Base-by-base conservation (phyloP, 2,797 vertebrate species). In the Sebastiscus albofasciatus region DNA sequence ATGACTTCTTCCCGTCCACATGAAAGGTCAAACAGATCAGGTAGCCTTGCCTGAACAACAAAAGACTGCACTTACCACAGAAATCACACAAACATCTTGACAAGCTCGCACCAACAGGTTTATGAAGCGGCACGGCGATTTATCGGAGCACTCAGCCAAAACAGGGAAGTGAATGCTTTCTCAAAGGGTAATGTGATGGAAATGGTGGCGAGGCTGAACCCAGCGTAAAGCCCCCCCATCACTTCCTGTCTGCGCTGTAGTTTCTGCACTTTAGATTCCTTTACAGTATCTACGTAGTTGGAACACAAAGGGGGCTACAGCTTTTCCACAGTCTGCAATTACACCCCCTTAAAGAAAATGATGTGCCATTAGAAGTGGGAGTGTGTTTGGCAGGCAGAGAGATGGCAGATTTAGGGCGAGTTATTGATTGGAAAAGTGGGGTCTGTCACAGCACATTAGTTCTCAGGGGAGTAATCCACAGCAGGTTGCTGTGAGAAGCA, bases 381-480 rank as follows among this genome's bases (percentile, higher is more conserved):
- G 93, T 94, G 91, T 91, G 90, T 93, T 94, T 95, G 93, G 93
- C 93, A 95, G 94, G 89, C 93, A 89, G 92, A 95, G 94, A 94
- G 94, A 94, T 96, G 95, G 94, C 95, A 96, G 94, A 94, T 96
- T 95, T 95, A 94, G 94, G 93, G 94, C 95, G 93, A 96, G 94
- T 95, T 96, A 96, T 96, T 96, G 95, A 95, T 96, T 95, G 95
- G 94, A 95, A 96, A 95, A 96, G 95, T 95, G 93, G 94, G 95
- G 94, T 96, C 95, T 95, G 95, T 96, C 95, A 96, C 94, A 96
- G 95, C 94, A 94, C 94, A 96, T 96, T 95, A 96, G 95, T 94
- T 95, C 95, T 95, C 95, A 92, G 93, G 95, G 95, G 95, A 95
- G 92, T 94, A 93, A 95, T 93, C 89, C 93, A 93, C 95, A 95